A percentile compares a stretch with the other conserved stretches of the same genome.
phyloP scores from a whole-genome alignment of 2,797 vertebrate species.

The Micrastur ruficollis region DNA sequence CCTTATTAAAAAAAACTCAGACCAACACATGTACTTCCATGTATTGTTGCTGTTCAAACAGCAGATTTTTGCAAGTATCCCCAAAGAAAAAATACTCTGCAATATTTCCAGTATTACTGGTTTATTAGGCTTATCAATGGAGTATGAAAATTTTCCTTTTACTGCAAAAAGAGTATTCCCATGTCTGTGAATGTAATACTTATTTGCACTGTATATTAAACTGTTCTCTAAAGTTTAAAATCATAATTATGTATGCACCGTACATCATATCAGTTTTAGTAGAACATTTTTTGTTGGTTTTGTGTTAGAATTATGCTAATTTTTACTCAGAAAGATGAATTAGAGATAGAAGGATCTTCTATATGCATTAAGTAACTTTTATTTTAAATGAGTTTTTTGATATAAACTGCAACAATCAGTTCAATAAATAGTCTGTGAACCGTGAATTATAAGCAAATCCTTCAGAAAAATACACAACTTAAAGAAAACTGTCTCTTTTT shows the following conservation, averaged over 20 bases:
- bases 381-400: background rate
- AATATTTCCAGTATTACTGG: background rate
- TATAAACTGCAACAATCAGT: background rate
- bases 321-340: background rate
- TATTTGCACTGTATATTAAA: background rate
- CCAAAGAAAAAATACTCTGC: background rate
- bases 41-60: background rate
- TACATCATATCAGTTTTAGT: background rate
- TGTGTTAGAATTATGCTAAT: background rate
- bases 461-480: background rate
- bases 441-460: background rate
- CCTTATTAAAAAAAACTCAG: background rate
- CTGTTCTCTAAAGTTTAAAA: background rate
- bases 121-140: background rate
- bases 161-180: background rate
- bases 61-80: background rate
- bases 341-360: background rate
- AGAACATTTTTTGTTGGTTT: background rate
- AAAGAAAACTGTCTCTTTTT: background rate
- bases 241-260: background rate
- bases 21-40: background rate
- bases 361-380: background rate
- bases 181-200: background rate
- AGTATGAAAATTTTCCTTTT: constrained; percentile 5
- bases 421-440: background rate